A percentile compares a stretch with the other conserved stretches of the same genome.
phyloP scores from a whole-genome alignment of 2,797 vertebrate genomes.

The Sparidentex hasta region DNA sequence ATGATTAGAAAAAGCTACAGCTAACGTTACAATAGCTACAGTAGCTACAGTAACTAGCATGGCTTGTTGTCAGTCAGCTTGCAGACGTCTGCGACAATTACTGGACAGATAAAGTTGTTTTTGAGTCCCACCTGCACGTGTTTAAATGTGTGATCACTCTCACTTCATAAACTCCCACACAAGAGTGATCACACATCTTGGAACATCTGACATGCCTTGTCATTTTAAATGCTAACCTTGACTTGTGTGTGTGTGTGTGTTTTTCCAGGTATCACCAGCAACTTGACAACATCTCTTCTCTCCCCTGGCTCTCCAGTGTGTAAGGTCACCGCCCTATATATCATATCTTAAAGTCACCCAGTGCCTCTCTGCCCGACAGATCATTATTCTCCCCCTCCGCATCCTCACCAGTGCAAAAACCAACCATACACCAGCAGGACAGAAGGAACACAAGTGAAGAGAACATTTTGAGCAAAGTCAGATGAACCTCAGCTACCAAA shows the following conservation, averaged over 20 bases:
- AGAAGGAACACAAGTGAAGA: conserved; percentile 22
- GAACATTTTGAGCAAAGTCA: conserved; percentile 26
- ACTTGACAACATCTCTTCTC: conserved; percentile 73
- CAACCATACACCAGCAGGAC: conserved; percentile 66
- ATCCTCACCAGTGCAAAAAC: conserved; percentile 52
- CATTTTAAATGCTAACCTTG: neutral
- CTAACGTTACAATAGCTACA: conserved; percentile 42
- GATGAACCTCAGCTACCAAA: conserved; percentile 42
- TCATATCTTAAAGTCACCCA: conserved; percentile 67
- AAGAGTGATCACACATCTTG: no score
- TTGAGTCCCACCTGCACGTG: neutral
- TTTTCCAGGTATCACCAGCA: conserved; percentile 75
- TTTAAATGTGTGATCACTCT: neutral
- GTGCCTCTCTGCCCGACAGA: conserved; percentile 68
- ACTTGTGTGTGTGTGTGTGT: neutral
- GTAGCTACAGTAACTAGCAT: conserved; percentile 60
- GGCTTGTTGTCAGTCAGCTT: conserved; percentile 50
- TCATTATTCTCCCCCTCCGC: neutral
- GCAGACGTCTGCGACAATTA: neutral
- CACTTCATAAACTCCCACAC: no score
- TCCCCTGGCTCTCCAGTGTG: conserved; percentile 78
- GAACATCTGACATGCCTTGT: no score
- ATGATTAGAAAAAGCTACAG: conserved; percentile 25
- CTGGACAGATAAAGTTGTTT: neutral
- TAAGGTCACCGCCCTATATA: conserved; percentile 40